These are phyloP conservation scores for Helicoverpa zea DNA, from an alignment of 1,140 invertebrate genomes.

Conservation along the genomic window DNA sequence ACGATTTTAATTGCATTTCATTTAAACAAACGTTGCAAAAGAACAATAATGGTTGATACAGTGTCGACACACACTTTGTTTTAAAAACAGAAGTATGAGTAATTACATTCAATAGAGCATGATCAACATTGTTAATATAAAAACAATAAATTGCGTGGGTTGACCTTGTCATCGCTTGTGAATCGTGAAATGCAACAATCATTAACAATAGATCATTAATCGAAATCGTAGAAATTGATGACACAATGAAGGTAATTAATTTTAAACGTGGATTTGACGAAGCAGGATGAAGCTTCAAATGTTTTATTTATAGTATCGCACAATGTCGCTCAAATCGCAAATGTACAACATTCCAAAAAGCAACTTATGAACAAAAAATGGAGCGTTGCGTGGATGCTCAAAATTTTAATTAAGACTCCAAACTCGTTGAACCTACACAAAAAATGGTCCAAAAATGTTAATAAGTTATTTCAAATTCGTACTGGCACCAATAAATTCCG, in stretches of 20 bases:
- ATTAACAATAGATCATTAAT: conserved; percentile 10
- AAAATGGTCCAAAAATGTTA: conserved; percentile 37
- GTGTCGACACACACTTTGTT: not conserved
- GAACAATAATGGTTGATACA: conserved; percentile 54
- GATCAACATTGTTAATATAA: not conserved
- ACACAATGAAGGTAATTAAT: not conserved
- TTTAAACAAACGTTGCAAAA: conserved; percentile 65
- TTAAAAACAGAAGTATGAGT: not conserved
- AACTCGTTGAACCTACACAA: conserved; percentile 29
- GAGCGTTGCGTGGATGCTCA: conserved; percentile 26
- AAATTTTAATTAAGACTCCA: conserved; percentile 30
- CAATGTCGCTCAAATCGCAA: conserved; percentile 7
- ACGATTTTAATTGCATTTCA: conserved; percentile 66
- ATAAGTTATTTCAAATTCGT: conserved; percentile 40
- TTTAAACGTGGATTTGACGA: not conserved
- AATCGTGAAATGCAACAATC: conserved; percentile 1
- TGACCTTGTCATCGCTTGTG: not conserved
- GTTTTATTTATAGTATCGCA: conserved; percentile 12
- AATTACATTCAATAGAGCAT: conserved; percentile 1
- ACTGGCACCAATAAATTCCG: conserved; percentile 25
- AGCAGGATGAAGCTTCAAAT: not conserved
- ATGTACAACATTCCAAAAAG: not conserved
- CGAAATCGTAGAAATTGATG: not conserved
- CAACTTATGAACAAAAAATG: conserved; percentile 20
- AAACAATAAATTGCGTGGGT: not conserved